phyloP scores from a whole-genome alignment of 2,888 invertebrate species.

The Phyllotreta cruciferae region DNA sequence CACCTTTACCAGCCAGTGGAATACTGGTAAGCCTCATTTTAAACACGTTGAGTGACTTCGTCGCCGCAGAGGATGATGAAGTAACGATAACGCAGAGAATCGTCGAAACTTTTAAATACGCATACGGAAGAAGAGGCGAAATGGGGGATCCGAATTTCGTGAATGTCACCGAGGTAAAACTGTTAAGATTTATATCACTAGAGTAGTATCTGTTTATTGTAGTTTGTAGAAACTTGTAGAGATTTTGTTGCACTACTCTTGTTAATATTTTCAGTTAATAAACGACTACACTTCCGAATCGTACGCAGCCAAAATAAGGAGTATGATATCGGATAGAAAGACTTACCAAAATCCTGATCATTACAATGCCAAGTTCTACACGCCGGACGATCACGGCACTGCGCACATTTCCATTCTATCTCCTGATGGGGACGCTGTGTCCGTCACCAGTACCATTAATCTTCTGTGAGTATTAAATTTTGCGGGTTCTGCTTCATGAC shows the following conservation, averaged over 20 bases:
- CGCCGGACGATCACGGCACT: constrained; percentile 82
- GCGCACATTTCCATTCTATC: constrained; percentile 85
- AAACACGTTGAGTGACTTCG: constrained; percentile 73
- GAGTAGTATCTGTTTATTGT: neutral
- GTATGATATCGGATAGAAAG: constrained; percentile 62
- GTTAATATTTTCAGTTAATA: constrained; percentile 63
- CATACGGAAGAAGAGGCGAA: constrained; percentile 82
- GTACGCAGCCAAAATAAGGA: constrained; percentile 64
- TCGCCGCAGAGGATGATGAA: constrained; percentile 45
- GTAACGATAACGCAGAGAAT: constrained; percentile 76
- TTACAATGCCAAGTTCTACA: constrained; percentile 73
- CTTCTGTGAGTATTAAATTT: constrained; percentile 68
- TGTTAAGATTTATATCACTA: neutral
- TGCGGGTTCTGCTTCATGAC: neutral
- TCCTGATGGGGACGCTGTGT: constrained; percentile 89
- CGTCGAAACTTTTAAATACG: constrained; percentile 90
- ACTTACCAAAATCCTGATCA: constrained; percentile 73
- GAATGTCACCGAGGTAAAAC: constrained; percentile 36
- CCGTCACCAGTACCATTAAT: constrained; percentile 92
- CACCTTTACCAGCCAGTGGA: constrained; percentile 87
- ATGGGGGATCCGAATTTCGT: constrained; percentile 77
- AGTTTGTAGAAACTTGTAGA: neutral
- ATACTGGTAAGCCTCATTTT: constrained; percentile 80
- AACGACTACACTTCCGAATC: constrained; percentile 69
- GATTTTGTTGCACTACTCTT: neutral